A percentile compares a stretch with the other conserved stretches of the same genome.
Conservation (phyloP, 2,113 vertebrate genomes). For the Neogobius melanostomus region DNA sequence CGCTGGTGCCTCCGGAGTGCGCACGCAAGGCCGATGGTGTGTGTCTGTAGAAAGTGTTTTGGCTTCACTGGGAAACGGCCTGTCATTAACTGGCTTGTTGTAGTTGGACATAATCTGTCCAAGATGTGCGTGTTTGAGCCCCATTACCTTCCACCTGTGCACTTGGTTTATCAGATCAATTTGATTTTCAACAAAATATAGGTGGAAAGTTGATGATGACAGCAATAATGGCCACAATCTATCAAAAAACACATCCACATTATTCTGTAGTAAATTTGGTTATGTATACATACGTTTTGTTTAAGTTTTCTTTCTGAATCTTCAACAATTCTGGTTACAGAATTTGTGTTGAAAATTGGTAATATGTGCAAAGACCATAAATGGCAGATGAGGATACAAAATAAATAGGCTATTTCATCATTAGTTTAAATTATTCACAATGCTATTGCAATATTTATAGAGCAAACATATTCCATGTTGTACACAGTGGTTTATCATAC, state of each 20-base stretch:
- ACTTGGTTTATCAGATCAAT: background rate
- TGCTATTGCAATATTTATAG: no score
- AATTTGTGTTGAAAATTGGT: no score
- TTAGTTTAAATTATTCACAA: no score
- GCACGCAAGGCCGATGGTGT: slow-evolving; percentile 28
- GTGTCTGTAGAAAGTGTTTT: slow-evolving; percentile 33
- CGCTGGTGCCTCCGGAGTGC: slow-evolving; percentile 30
- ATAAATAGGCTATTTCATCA: no score
- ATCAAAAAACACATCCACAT: background rate
- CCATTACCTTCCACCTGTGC: background rate
- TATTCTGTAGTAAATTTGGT: no score
- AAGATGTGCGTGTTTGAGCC: slow-evolving; percentile 3
- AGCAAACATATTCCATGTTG: no score
- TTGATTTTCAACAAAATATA: background rate
- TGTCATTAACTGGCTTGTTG: slow-evolving; percentile 30
- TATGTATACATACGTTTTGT: background rate
- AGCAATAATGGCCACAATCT: background rate
- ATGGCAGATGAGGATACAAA: no score
- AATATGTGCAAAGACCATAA: no score
- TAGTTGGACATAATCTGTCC: slow-evolving; percentile 20
- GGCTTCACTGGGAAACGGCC: slow-evolving; percentile 26
- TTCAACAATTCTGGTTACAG: background rate
- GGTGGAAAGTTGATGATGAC: background rate
- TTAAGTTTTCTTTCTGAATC: background rate
- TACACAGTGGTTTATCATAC: no score